Evolutionary conservation across 2,888 invertebrate species (phyloP), one percentile per base, ranked within the genome.

Genomic region (Eristalinus sepulchralis): DNA sequence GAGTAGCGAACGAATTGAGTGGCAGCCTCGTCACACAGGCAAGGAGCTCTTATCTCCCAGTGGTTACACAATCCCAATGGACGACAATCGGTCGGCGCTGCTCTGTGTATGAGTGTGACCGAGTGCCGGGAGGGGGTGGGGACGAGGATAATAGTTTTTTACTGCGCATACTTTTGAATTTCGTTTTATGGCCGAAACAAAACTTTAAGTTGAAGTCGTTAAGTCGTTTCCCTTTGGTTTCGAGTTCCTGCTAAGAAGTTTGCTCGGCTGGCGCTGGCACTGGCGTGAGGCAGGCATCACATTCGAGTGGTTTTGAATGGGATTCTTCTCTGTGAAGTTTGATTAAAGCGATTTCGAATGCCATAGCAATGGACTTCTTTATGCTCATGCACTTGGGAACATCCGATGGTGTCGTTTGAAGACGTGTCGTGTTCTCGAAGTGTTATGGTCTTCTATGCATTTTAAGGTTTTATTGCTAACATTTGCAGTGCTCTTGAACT

Each of bases 131-230:
- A 4, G 13, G 36, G 0, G 34, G 36, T n/a, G 17, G n/a, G 17
- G 64, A 55, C 47, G 80, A 55, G 66, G 62, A 75, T 66, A 75
- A 84, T 66, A 75, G 80, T 71, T 75, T 84, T 71, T 75, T 73
- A 80, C 71, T 70, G 55, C 79, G n/a, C 47, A 47, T 17, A 47
- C 47, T 47, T 75, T 66, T 79, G 75, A 75, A 75, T 80, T 80
- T 62, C 60, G 60, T 84, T 84, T 84, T 70, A 84, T 84, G 64
- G 36, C 47, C 68, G 39, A 75, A 67, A 84, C 83, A 75, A 79
- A 75, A 70, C 47, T 70, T 71, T 57, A 64, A 75, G 75, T 75
- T 79, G 53, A 8, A 39, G 75, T 75, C 83, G 72, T 78, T 77
- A 72, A 67, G 78, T 78, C 63, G 11, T 67, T 68, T 31, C 47